Evolutionary conservation across 2,888 invertebrate species (phyloP).

Genomic region (Diabrotica balteata): DNA sequence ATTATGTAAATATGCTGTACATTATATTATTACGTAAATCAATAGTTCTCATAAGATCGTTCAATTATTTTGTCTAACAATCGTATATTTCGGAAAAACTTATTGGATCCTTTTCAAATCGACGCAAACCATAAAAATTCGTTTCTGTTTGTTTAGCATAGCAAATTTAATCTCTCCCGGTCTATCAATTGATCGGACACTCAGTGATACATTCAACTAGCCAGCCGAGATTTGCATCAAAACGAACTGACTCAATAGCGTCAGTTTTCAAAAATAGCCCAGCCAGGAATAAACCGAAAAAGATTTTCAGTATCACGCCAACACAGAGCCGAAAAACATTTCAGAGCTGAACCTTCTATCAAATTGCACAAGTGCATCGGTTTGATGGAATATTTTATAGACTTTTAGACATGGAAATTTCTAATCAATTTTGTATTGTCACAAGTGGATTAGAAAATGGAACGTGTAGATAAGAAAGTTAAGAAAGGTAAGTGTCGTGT

Average conservation of each 20-base stretch:
- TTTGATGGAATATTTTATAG: slow-evolving; percentile 22
- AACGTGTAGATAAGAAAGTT: slow-evolving; percentile 35
- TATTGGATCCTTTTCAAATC: too few relatives aligned
- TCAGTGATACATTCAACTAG: slow-evolving; percentile 14
- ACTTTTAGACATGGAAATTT: slow-evolving; percentile 28
- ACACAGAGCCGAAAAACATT: slow-evolving; percentile 50
- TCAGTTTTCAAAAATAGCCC: slow-evolving; percentile 54
- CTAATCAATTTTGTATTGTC: slow-evolving; percentile 7
- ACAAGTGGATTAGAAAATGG: slow-evolving; percentile 31
- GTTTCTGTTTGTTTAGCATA: too few relatives aligned
- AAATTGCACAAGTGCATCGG: slow-evolving; percentile 46
- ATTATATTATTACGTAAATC: too few relatives aligned
- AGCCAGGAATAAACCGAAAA: slow-evolving; percentile 49
- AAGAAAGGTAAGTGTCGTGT: slow-evolving; percentile 36
- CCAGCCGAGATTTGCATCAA: slow-evolving; percentile 46
- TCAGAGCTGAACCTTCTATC: slow-evolving; percentile 50
- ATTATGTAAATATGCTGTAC: too few relatives aligned
- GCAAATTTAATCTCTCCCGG: background rate
- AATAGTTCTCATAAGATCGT: too few relatives aligned
- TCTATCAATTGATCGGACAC: slow-evolving; percentile 7
- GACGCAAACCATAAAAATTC: background rate
- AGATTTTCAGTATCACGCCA: slow-evolving; percentile 50
- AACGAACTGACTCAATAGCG: slow-evolving; percentile 38
- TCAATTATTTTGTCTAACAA: too few relatives aligned
- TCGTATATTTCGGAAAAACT: too few relatives aligned